Conservation (phyloP, 2,797 vertebrate genomes). For the Sternotherus odoratus region DNA sequence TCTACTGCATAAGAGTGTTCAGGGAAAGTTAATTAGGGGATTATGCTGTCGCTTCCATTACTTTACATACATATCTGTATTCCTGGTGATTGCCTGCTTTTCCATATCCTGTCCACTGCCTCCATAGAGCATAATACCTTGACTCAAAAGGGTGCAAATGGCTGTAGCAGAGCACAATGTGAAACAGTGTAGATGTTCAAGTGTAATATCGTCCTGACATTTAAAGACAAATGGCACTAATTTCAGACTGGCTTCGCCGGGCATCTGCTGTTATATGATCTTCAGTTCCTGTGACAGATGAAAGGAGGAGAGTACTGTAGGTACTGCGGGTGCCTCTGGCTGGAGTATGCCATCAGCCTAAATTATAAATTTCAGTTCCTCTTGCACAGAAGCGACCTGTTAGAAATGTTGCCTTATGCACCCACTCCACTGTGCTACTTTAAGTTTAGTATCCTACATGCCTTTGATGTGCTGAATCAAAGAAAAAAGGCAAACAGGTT, state of each 20-base stretch:
- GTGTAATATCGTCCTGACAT: constrained; percentile 24
- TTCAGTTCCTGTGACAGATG: constrained; percentile 27
- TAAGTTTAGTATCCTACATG: neutral
- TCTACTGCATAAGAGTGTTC: neutral
- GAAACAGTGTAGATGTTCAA: constrained; percentile 30
- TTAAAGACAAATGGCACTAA: constrained; percentile 62
- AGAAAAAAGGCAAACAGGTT: neutral
- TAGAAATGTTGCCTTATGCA: neutral
- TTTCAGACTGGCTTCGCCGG: constrained; percentile 15
- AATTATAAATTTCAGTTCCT: neutral
- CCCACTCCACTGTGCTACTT: fast-evolving
- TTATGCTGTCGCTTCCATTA: neutral
- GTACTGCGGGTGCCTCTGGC: neutral
- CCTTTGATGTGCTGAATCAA: constrained; percentile 4
- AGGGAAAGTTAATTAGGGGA: neutral
- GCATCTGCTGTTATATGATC: neutral
- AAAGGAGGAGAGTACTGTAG: constrained; percentile 25
- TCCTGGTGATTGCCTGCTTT: neutral
- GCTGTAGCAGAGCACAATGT: neutral
- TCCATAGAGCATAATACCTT: neutral
- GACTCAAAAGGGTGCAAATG: constrained; percentile 23
- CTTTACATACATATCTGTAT: neutral
- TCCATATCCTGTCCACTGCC: neutral
- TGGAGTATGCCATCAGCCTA: neutral
- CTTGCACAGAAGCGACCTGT: neutral